Evolutionary conservation across 1,140 invertebrate species (phyloP).

Genomic region (Cephus cinctus): DNA sequence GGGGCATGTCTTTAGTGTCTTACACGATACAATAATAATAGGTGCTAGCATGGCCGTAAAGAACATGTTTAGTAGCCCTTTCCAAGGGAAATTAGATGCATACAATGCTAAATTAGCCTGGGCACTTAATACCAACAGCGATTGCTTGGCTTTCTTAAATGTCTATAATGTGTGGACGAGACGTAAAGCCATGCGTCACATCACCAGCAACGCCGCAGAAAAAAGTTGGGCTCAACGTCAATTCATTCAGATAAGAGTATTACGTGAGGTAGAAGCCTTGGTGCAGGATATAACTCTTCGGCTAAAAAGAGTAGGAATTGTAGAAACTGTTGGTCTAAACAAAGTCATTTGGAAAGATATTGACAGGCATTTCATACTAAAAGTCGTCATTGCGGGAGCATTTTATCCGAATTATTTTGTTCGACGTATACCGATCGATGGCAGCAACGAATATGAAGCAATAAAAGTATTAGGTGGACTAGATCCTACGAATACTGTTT

Average conservation of each 20-base stretch:
- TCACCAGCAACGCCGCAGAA: conserved; percentile 51
- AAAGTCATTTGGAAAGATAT: conserved; percentile 48
- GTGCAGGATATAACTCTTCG: conserved; percentile 68
- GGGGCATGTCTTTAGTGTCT: conserved; percentile 82
- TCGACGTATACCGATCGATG: conserved; percentile 48
- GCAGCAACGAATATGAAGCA: conserved; percentile 61
- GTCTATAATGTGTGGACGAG: conserved; percentile 68
- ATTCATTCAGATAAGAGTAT: conserved; percentile 70
- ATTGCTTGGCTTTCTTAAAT: conserved; percentile 79
- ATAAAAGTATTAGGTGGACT: conserved; percentile 65
- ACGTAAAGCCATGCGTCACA: conserved; percentile 32
- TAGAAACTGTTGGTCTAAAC: conserved; percentile 33
- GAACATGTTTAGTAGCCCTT: conserved; percentile 77
- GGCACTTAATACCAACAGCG: conserved; percentile 80
- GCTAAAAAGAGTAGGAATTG: conserved; percentile 60
- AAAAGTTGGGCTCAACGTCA: conserved; percentile 69
- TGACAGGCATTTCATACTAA: conserved; percentile 62
- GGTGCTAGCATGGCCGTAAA: conserved; percentile 81
- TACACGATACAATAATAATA: conserved; percentile 86
- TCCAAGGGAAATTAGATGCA: conserved; percentile 67
- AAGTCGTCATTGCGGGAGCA: conserved; percentile 61
- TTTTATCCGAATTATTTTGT: conserved; percentile 93
- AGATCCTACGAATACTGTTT: conserved; percentile 77
- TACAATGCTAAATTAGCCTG: conserved; percentile 80
- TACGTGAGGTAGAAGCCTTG: conserved; percentile 73